These are phyloP conservation scores for Drosophila ficusphila DNA, from an alignment of 1,140 invertebrate genomes.

Conservation along the genomic window DNA sequence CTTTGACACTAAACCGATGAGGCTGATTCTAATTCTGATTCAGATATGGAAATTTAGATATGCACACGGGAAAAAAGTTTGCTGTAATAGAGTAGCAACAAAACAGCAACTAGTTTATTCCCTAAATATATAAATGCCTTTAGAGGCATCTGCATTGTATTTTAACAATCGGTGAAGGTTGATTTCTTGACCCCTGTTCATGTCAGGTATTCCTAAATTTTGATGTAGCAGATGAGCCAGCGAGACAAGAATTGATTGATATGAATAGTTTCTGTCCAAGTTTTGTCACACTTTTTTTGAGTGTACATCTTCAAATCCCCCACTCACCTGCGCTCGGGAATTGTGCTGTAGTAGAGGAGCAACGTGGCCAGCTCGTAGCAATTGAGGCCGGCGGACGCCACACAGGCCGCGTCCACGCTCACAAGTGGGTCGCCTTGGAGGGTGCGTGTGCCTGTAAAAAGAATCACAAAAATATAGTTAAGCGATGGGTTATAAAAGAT, in stretches of 20 bases:
- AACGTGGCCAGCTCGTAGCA: conserved; percentile 86
- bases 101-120: too few species aligned
- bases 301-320: conserved; percentile 1
- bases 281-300: neutral
- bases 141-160: too few species aligned
- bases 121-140: too few species aligned
- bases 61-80: conserved; percentile 8
- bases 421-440: conserved; percentile 85
- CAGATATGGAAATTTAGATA: conserved; percentile 43
- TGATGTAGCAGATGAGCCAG: conserved; percentile 23
- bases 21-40: conserved; percentile 70
- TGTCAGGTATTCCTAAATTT: too few species aligned
- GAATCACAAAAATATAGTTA: neutral
- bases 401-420: conserved; percentile 85
- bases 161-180: too few species aligned
- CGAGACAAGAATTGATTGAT: neutral
- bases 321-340: conserved; percentile 85
- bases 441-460: conserved; percentile 78
- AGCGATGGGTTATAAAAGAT: conserved; percentile 12
- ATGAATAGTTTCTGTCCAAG: neutral
- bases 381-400: conserved; percentile 85
- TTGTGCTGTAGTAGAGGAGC: conserved; percentile 86
- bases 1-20: conserved; percentile 73
- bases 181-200: too few species aligned
- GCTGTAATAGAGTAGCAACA: neutral